phyloP scores from a whole-genome alignment of 2,888 invertebrate species.

The Thecophora atra region DNA sequence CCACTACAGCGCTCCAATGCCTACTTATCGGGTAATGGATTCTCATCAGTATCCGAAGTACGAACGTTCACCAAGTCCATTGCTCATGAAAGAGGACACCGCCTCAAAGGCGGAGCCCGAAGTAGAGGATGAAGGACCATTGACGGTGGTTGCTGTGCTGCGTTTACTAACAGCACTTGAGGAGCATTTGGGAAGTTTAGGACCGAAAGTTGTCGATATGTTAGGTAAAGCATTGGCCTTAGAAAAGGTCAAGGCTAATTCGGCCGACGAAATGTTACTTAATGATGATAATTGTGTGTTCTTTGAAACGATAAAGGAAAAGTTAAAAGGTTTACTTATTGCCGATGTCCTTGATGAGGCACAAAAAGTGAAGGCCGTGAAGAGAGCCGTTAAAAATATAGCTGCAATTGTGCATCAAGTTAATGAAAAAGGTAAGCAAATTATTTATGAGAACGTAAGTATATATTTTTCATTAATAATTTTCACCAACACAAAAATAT shows the following conservation, averaged over 20 bases:
- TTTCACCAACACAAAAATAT: not conserved
- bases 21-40: constrained; percentile 58
- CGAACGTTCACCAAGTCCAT: constrained; percentile 47
- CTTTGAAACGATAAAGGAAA: constrained; percentile 87
- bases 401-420: constrained; percentile 79
- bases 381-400: constrained; percentile 79
- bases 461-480: constrained; percentile 4
- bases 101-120: constrained; percentile 60
- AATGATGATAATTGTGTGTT: constrained; percentile 79
- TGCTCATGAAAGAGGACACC: constrained; percentile 41
- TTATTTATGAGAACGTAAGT: constrained; percentile 38
- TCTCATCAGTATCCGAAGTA: constrained; percentile 62
- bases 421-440: constrained; percentile 66
- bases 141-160: constrained; percentile 74
- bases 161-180: constrained; percentile 83
- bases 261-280: constrained; percentile 77
- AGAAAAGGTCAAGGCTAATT: constrained; percentile 78
- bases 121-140: constrained; percentile 67
- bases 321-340: constrained; percentile 80
- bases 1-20: constrained; percentile 45
- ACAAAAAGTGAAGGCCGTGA: constrained; percentile 75
- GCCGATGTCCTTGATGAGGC: constrained; percentile 72
- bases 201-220: constrained; percentile 80
- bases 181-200: constrained; percentile 84
- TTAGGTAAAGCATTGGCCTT: constrained; percentile 80